Conservation (phyloP, 2,113 vertebrate species). For the Hippoglossus stenolepis region DNA sequence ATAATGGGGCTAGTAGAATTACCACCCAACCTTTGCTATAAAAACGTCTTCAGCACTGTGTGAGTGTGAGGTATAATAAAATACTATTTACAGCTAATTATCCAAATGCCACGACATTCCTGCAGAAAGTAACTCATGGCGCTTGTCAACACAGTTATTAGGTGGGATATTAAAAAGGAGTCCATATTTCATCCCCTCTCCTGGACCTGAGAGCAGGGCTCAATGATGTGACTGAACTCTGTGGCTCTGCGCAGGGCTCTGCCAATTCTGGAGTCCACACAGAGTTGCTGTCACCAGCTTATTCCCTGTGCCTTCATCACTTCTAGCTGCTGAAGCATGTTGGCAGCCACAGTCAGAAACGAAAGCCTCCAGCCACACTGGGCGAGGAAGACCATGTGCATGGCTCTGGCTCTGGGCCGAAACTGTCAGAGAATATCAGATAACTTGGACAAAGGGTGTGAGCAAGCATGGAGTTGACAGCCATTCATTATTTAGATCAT, state of each 20-base stretch:
- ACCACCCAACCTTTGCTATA: conserved; percentile 71
- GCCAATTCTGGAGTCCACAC: conserved; percentile 46
- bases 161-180: conserved; percentile 72
- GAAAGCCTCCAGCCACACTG: conserved; percentile 28
- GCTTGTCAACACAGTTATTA: conserved; percentile 81
- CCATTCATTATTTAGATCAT: background rate
- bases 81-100: conserved; percentile 79
- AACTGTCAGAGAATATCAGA: background rate
- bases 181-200: conserved; percentile 73
- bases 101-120: conserved; percentile 81
- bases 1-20: conserved; percentile 62
- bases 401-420: conserved; percentile 2
- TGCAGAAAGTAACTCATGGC: conserved; percentile 66
- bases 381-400: background rate
- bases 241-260: conserved; percentile 9
- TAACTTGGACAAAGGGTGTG: background rate
- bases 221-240: conserved; percentile 8
- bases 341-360: conserved; percentile 42
- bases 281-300: conserved; percentile 51
- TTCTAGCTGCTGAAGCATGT: conserved; percentile 12
- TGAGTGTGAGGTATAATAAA: conserved; percentile 63
- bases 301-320: conserved; percentile 54
- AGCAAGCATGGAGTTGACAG: background rate
- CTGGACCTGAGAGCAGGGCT: conserved; percentile 9
- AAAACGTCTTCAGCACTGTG: conserved; percentile 40